Percentiles rank a stretch among this genome's conserved stretches.
Conservation (phyloP, 2,113 vertebrate species). For the Micronisus gabar region DNA sequence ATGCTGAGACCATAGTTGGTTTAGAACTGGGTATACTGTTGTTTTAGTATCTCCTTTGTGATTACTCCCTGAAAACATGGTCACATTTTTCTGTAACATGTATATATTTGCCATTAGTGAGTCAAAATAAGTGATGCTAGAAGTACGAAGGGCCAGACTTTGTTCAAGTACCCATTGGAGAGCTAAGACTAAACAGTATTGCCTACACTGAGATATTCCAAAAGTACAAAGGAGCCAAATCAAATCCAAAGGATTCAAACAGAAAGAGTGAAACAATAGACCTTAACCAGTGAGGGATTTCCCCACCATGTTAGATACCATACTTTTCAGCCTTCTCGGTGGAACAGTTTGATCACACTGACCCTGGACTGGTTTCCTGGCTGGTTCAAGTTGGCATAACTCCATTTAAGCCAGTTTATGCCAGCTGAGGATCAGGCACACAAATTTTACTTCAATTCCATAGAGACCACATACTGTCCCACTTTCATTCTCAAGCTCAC, state of each 20-base stretch:
- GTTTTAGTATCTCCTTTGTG: background rate
- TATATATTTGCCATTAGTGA: background rate
- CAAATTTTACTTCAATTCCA: conserved; percentile 24
- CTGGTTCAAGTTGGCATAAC: background rate
- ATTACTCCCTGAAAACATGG: background rate
- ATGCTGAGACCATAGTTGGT: accelerated
- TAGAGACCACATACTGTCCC: conserved; percentile 19
- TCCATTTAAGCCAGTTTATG: background rate
- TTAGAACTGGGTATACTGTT: background rate
- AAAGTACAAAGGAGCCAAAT: background rate
- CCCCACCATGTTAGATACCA: background rate
- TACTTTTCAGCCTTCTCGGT: background rate
- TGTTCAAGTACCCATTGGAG: background rate
- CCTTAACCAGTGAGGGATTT: background rate
- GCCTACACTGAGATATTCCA: background rate
- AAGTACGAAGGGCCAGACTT: background rate
- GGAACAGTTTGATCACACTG: background rate
- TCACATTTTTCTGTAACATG: background rate
- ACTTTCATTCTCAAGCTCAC: conserved; percentile 39
- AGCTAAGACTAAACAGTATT: background rate
- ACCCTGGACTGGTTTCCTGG: background rate
- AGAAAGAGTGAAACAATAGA: background rate
- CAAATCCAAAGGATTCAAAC: background rate
- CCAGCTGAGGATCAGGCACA: conserved; percentile 20
- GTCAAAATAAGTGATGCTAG: background rate